Evolutionary conservation across 2,113 vertebrate species (phyloP).

Genomic region (Seriola rivoliana): DNA sequence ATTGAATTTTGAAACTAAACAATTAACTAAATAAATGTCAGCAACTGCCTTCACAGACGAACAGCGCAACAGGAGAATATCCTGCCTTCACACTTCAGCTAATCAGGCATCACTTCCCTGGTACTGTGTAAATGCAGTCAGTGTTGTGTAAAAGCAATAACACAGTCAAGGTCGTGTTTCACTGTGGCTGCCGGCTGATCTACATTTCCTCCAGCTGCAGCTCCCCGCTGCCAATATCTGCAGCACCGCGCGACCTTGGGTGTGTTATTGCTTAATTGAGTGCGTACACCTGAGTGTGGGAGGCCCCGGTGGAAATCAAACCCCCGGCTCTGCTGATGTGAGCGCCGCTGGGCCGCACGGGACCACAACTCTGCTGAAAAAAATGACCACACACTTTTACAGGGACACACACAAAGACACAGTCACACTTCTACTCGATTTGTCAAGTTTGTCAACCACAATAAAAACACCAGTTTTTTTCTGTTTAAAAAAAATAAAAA

Average conservation of each 20-base stretch:
- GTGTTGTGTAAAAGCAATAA: conserved; percentile 17
- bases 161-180: conserved; percentile 48
- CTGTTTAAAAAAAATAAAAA: too few species aligned
- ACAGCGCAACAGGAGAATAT: not conserved
- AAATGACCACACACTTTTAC: not conserved
- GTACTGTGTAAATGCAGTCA: not conserved
- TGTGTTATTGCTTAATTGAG: conserved; percentile 46
- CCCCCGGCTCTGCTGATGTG: not conserved
- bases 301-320: conserved; percentile 49
- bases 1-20: too few species aligned
- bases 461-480: too few species aligned
- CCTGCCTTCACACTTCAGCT: not conserved
- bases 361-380: not conserved
- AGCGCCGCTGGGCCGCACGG: not conserved
- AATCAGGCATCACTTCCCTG: not conserved
- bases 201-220: conserved; percentile 59
- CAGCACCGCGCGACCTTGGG: conserved; percentile 48
- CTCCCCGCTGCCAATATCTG: conserved; percentile 34
- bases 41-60: not conserved
- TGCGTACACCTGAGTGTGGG: conserved; percentile 47
- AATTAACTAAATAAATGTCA: not conserved
- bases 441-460: not conserved
- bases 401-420: not conserved
- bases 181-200: conserved; percentile 29
- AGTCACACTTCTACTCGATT: not conserved